phyloP scores from a whole-genome alignment of 2,113 vertebrate species.

The Pica pica region DNA sequence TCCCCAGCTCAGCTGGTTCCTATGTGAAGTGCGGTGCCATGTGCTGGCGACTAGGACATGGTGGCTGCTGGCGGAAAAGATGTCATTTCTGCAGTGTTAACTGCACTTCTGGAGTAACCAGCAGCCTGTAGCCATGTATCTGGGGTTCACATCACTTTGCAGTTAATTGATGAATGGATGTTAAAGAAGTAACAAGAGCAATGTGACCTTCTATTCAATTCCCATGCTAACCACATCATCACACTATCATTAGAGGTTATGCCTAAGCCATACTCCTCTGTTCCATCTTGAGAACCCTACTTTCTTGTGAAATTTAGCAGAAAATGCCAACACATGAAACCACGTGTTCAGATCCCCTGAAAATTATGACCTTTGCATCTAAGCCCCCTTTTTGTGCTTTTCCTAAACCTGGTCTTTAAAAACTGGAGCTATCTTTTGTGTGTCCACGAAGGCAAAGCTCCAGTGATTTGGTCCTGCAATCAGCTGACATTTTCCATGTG shows the following conservation, averaged over 20 bases:
- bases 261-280: background rate
- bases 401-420: background rate
- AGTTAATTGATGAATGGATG: background rate
- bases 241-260: background rate
- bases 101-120: background rate
- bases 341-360: background rate
- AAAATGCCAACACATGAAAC: background rate
- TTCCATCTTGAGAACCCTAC: background rate
- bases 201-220: background rate
- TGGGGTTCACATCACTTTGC: background rate
- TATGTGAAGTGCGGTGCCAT: accelerated
- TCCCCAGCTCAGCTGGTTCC: background rate
- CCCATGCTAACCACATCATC: background rate
- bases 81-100: background rate
- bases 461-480: background rate
- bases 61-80: background rate
- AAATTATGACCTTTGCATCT: background rate
- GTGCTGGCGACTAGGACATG: background rate
- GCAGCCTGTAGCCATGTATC: background rate
- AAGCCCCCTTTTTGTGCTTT: background rate
- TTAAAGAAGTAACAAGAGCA: background rate
- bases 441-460: background rate
- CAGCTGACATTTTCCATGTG: background rate
- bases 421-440: background rate
- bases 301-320: background rate